These are phyloP conservation scores for Neodontobutis hainanensis DNA, from an alignment of 2,113 vertebrate genomes.

Conservation along the genomic window DNA sequence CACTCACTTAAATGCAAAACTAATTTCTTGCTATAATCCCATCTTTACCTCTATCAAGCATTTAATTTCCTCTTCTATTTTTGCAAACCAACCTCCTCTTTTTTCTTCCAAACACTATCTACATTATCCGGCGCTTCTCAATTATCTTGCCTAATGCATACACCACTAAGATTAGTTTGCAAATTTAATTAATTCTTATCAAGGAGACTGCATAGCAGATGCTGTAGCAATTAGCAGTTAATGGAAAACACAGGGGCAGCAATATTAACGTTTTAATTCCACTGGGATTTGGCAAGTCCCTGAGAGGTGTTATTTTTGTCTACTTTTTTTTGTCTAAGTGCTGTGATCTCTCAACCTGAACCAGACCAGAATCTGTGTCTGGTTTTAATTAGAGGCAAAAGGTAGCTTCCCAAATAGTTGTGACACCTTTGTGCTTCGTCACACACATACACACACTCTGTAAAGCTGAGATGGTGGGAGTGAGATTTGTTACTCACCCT, in stretches of 20 bases:
- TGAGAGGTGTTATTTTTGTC: slow-evolving; percentile 63
- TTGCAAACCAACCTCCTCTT: neutral
- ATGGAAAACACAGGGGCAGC: slow-evolving; percentile 78
- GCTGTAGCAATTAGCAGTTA: slow-evolving; percentile 81
- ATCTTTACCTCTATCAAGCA: slow-evolving; percentile 56
- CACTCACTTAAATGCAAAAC: slow-evolving; percentile 35
- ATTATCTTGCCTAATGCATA: slow-evolving; percentile 77
- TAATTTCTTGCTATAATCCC: slow-evolving; percentile 44
- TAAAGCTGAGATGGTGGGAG: slow-evolving; percentile 40
- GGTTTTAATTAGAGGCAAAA: slow-evolving; percentile 64
- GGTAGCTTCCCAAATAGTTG: slow-evolving; percentile 40
- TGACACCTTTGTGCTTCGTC: slow-evolving; percentile 26
- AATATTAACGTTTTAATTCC: slow-evolving; percentile 80
- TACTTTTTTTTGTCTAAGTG: slow-evolving; percentile 65
- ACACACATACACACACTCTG: slow-evolving; percentile 36
- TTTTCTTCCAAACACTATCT: slow-evolving; percentile 66
- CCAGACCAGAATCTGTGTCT: slow-evolving; percentile 55
- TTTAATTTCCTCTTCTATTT: slow-evolving; percentile 40
- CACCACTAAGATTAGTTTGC: slow-evolving; percentile 80
- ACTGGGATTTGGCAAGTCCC: slow-evolving; percentile 73
- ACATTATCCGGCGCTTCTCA: slow-evolving; percentile 69
- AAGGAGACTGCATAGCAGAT: slow-evolving; percentile 79
- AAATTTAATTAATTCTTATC: slow-evolving; percentile 84
- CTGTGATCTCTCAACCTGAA: slow-evolving; percentile 64
- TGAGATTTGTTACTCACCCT: slow-evolving; percentile 79